Conservation (phyloP, 2,797 vertebrate species). For the Hylomyscus alleni region DNA sequence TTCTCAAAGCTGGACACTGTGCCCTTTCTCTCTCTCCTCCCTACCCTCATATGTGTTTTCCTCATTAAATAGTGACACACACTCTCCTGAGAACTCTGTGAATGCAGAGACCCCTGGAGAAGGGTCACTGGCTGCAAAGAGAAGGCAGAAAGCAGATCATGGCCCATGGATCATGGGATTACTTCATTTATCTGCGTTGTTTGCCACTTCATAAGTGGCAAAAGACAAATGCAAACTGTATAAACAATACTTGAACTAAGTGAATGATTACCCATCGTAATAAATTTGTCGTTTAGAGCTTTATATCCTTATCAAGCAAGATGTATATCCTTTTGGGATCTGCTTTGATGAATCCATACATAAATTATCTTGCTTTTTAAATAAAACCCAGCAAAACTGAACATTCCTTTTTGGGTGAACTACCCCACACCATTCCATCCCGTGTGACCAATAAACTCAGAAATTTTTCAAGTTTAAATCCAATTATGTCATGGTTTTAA, state of each 20-base stretch:
- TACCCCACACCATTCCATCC: not conserved
- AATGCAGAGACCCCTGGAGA: not conserved
- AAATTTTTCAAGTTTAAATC: conserved; percentile 44
- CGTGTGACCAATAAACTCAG: conserved; percentile 36
- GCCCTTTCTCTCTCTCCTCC: no score
- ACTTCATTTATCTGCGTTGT: not conserved
- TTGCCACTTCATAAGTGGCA: not conserved
- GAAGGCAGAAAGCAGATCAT: conserved; percentile 27
- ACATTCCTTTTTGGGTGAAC: conserved; percentile 20
- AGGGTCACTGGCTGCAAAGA: not conserved
- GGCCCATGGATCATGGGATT: not conserved
- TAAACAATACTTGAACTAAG: not conserved
- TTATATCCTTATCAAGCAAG: conserved; percentile 8
- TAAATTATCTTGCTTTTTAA: conserved; percentile 26
- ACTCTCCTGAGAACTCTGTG: not conserved
- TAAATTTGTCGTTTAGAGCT: conserved; percentile 13
- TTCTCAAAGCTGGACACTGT: not conserved
- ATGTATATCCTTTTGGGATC: not conserved
- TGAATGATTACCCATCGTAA: not conserved
- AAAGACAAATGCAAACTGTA: not conserved
- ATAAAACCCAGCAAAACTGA: not conserved
- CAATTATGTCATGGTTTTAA: conserved; percentile 11
- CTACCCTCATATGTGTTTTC: not conserved
- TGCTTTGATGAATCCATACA: not conserved
- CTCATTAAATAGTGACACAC: not conserved